Evolutionary conservation across 2,888 invertebrate species (phyloP).

Genomic region (Lasioglossum pauxillum): DNA sequence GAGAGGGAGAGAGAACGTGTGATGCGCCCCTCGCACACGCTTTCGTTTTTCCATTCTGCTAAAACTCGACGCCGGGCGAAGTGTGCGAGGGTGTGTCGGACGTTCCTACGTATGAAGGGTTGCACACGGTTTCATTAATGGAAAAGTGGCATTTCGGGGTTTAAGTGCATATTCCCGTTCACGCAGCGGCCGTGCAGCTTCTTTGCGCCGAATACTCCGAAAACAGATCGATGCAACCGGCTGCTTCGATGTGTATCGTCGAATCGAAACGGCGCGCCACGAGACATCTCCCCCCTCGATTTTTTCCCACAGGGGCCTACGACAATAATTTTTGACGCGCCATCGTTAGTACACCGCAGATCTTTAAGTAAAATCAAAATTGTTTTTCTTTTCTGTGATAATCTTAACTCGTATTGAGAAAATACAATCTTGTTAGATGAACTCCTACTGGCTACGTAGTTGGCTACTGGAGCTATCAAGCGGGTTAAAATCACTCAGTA

Average conservation of each 20-base stretch:
- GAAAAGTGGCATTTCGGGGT: constrained; percentile 81
- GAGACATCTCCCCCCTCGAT: background rate
- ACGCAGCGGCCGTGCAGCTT: constrained; percentile 45
- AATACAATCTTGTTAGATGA: background rate
- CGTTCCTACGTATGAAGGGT: constrained; percentile 72
- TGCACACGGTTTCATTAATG: constrained; percentile 80
- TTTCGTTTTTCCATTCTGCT: constrained; percentile 55
- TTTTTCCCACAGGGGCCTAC: no score
- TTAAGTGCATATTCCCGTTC: constrained; percentile 82
- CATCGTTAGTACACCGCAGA: no score
- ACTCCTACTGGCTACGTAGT: background rate
- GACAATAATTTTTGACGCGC: background rate
- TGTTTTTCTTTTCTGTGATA: no score
- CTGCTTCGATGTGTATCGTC: constrained; percentile 2
- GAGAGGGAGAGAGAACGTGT: background rate
- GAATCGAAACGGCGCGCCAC: constrained; percentile 18
- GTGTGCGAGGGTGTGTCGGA: constrained; percentile 43
- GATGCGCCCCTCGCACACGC: constrained; percentile 4
- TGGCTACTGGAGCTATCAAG: background rate
- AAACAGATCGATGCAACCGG: constrained; percentile 60
- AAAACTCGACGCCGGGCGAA: constrained; percentile 55
- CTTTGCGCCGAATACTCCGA: constrained; percentile 48
- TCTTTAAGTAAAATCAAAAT: no score
- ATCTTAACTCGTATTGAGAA: no score
- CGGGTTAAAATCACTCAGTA: constrained; percentile 1